These are phyloP conservation scores for Microhierax caerulescens DNA, from an alignment of 2,797 vertebrate genomes.

Conservation along the genomic window DNA sequence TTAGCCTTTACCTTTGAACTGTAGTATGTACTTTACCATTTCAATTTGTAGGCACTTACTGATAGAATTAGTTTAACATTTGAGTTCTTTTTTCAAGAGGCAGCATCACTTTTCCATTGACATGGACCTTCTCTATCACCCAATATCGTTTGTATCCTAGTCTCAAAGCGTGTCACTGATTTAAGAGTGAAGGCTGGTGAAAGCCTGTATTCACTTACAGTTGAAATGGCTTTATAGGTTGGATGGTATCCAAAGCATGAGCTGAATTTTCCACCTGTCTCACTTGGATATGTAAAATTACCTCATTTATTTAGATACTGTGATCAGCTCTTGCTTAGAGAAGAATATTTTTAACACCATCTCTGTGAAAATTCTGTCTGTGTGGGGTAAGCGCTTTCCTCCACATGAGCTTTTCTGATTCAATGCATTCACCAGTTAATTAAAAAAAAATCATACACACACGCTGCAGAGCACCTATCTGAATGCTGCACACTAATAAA, in stretches of 20 bases:
- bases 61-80: not conserved
- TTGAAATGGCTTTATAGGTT: not conserved
- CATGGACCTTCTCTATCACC: not conserved
- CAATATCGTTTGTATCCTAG: not conserved
- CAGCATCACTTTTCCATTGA: not conserved
- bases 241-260: not conserved
- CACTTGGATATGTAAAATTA: slow-evolving; percentile 23
- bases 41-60: not conserved
- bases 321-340: not conserved
- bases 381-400: not conserved
- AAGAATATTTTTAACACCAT: slow-evolving; percentile 12
- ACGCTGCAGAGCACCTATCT: not conserved
- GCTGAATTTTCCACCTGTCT: slow-evolving; percentile 48
- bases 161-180: not conserved
- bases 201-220: not conserved
- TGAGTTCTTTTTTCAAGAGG: not conserved
- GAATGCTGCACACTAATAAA: rapidly evolving
- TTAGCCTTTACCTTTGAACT: not conserved
- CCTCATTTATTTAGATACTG: slow-evolving; percentile 59
- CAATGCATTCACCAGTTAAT: not conserved
- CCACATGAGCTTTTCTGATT: not conserved
- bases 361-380: not conserved
- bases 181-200: not conserved
- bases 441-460: not conserved
- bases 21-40: not conserved